Conservation (phyloP, 2,797 vertebrate genomes). For the Momotus momota region DNA sequence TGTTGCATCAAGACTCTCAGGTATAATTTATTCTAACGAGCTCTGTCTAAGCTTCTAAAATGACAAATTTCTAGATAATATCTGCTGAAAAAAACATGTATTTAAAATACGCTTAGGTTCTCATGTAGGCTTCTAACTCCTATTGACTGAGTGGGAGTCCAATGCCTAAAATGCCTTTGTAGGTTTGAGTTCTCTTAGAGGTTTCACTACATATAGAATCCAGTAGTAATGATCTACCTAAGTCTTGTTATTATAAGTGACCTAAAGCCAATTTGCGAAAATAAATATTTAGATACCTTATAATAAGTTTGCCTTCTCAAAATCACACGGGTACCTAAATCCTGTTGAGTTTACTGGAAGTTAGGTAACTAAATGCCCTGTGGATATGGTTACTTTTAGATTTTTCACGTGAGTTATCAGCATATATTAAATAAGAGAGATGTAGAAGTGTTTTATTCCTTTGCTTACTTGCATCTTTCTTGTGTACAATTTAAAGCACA, state of each 20-base stretch:
- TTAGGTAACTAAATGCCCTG: neutral
- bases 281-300: neutral
- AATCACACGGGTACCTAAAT: neutral
- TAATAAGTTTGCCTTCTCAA: neutral
- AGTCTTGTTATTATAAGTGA: neutral
- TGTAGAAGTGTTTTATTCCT: neutral
- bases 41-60: conserved; percentile 33
- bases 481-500: neutral
- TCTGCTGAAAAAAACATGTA: conserved; percentile 20
- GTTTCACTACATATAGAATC: neutral
- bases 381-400: neutral
- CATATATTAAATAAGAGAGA: neutral
- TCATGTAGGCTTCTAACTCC: neutral
- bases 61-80: conserved; percentile 43
- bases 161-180: neutral
- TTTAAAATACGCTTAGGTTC: conserved; percentile 16
- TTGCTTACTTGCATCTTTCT: neutral
- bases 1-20: neutral
- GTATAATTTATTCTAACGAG: conserved; percentile 51
- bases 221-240: neutral
- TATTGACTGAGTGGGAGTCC: neutral
- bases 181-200: neutral
- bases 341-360: neutral
- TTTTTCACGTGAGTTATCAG: neutral
- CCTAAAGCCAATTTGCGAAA: neutral